Conservation (phyloP, 1,140 invertebrate species). For the Coenobita brevimanus region DNA sequence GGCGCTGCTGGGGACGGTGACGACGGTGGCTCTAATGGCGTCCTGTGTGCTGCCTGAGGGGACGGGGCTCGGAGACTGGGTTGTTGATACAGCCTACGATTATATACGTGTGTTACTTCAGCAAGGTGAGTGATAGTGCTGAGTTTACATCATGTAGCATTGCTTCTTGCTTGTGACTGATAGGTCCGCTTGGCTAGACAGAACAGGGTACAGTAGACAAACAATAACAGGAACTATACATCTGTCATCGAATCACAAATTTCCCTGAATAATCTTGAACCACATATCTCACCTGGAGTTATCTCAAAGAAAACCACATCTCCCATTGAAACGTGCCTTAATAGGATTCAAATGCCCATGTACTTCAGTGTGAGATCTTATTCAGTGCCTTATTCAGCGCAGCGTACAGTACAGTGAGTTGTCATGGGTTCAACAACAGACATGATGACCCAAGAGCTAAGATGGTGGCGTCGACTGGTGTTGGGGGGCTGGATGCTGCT, state of each 20-base stretch:
- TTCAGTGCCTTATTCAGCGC: too few species aligned
- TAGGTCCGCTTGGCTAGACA: background rate
- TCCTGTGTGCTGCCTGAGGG: background rate
- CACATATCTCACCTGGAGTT: too few species aligned
- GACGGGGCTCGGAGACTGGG: background rate
- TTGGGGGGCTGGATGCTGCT: slow-evolving; percentile 20
- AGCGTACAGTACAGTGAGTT: too few species aligned
- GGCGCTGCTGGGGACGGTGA: background rate
- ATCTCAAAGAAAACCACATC: too few species aligned
- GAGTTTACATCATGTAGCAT: background rate
- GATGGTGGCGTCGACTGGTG: slow-evolving; percentile 14
- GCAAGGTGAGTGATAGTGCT: background rate
- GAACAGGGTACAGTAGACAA: too few species aligned
- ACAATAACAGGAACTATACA: too few species aligned
- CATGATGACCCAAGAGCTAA: background rate
- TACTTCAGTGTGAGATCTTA: too few species aligned
- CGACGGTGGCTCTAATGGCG: background rate
- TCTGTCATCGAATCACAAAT: too few species aligned
- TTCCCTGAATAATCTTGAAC: too few species aligned
- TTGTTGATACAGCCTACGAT: background rate
- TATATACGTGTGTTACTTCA: slow-evolving; percentile 3
- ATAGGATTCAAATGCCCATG: too few species aligned
- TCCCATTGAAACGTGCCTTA: too few species aligned
- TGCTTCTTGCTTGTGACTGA: background rate
- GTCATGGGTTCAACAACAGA: background rate